Evolutionary conservation across 2,113 vertebrate species (phyloP).

Genomic region (Pseudonaja textilis): DNA sequence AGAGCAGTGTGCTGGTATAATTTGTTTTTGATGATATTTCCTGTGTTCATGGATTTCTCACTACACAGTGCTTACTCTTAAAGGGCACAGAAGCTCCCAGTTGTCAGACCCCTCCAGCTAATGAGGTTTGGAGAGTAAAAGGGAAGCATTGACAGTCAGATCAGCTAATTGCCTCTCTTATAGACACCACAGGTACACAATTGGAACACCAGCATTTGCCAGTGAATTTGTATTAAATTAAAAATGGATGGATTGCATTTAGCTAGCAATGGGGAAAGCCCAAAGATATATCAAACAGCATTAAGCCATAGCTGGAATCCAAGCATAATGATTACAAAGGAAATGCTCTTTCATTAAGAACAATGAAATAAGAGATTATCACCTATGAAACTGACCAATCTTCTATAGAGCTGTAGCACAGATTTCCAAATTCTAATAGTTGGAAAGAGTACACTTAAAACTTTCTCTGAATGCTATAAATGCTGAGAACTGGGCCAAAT

Average conservation of each 20-base stretch:
- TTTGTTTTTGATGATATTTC: not conserved
- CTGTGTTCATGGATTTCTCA: not conserved
- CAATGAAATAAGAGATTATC: not conserved
- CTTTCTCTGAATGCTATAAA: not conserved
- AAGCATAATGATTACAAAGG: not conserved
- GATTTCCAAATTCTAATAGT: not conserved
- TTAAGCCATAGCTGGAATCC: not conserved
- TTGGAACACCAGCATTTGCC: not conserved
- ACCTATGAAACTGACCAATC: not conserved
- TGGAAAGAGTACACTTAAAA: not conserved
- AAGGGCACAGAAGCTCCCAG: not conserved
- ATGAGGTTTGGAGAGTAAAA: not conserved
- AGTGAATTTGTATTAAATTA: not conserved
- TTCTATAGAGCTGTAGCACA: not conserved
- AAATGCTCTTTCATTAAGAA: not conserved
- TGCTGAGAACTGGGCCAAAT: not conserved
- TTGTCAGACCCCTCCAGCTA: not conserved
- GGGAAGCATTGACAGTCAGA: not conserved
- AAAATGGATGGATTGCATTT: not conserved
- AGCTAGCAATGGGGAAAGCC: conserved; percentile 5
- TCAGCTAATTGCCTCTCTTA: not conserved
- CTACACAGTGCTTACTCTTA: not conserved
- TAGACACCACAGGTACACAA: not conserved
- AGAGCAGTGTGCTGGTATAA: not conserved
- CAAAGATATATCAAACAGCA: conserved; percentile 8